Evolutionary conservation across 1,140 invertebrate genomes (phyloP).

Genomic region (Drosophila mojavensis): DNA sequence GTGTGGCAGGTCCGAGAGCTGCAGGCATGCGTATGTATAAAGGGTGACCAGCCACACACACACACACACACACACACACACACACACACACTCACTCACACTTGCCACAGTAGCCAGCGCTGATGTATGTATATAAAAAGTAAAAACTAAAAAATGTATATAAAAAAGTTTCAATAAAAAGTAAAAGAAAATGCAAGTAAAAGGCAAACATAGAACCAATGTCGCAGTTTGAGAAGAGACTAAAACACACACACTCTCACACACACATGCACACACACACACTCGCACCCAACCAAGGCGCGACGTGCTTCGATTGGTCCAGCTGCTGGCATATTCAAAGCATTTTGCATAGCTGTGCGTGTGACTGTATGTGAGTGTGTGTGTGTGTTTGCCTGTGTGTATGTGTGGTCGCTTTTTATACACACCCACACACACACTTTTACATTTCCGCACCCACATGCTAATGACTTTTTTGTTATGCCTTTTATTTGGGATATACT

Average conservation of each 20-base stretch:
- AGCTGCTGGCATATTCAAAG: conserved; percentile 47
- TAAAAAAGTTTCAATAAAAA: conserved; percentile 52
- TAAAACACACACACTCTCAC: conserved; percentile 5
- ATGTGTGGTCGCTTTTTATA: conserved; percentile 7
- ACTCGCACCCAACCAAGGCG: conserved; percentile 18
- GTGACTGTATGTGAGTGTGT: conserved; percentile 23
- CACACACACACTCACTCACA: conserved; percentile 2
- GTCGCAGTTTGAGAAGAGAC: conserved; percentile 33
- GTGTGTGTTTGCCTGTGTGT: neutral
- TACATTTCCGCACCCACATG: conserved; percentile 9
- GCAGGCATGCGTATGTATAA: conserved; percentile 74
- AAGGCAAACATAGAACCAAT: conserved; percentile 63
- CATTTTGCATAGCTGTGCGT: conserved; percentile 69
- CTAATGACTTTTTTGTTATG: conserved; percentile 35
- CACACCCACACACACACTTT: conserved; percentile 8
- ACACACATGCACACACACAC: conserved; percentile 15
- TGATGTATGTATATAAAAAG: conserved; percentile 51
- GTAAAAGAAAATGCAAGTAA: conserved; percentile 65
- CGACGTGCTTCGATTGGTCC: conserved; percentile 77
- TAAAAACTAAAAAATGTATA: conserved; percentile 77
- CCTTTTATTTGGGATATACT: conserved; percentile 27
- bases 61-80: conserved; percentile 12
- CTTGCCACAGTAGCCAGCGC: conserved; percentile 43
- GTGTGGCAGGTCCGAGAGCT: conserved; percentile 27
- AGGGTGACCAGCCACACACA: conserved; percentile 24